These are phyloP conservation scores for Paracyprichromis sp. DNA, from an alignment of 2,113 vertebrate genomes.

Conservation along the genomic window DNA sequence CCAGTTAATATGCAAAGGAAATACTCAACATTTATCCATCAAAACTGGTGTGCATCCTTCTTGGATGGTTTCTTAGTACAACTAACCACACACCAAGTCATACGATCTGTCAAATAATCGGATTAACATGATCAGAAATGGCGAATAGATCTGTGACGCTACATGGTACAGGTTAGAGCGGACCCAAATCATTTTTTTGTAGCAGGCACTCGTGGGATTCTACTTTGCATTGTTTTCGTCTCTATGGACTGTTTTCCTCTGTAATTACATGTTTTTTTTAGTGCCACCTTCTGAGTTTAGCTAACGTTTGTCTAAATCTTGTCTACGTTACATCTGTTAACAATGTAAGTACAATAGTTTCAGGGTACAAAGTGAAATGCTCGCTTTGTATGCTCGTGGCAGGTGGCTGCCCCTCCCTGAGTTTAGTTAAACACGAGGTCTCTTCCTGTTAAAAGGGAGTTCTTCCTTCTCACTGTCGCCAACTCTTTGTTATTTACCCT, in stretches of 20 bases:
- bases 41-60: accelerated
- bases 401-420: neutral
- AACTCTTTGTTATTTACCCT: accelerated
- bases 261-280: accelerated
- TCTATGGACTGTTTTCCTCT: neutral
- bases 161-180: neutral
- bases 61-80: neutral
- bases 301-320: neutral
- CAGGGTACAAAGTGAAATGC: neutral
- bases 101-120: accelerated
- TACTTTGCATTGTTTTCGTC: accelerated
- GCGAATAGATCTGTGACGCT: accelerated
- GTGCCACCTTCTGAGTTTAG: neutral
- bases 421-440: neutral
- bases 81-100: accelerated
- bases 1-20: neutral
- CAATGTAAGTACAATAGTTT: neutral
- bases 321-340: neutral
- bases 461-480: neutral
- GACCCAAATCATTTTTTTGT: neutral
- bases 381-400: neutral
- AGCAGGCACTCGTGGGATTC: neutral
- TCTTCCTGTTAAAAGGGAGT: neutral
- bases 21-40: neutral
- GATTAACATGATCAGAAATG: neutral